phyloP scores from a whole-genome alignment of 1,140 invertebrate genomes.

The Samia ricini region DNA sequence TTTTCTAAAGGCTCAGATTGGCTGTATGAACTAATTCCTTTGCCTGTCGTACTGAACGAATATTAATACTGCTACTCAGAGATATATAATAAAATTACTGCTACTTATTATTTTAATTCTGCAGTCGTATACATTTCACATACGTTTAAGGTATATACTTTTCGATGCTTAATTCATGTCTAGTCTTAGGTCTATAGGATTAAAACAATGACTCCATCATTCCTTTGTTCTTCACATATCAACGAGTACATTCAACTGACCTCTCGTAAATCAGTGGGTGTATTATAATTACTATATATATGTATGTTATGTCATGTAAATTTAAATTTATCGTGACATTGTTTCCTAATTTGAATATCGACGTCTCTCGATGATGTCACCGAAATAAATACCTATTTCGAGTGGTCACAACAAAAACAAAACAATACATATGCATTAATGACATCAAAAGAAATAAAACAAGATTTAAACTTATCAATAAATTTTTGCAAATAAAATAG shows the following conservation, averaged over 20 bases:
- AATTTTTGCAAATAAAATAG: background rate
- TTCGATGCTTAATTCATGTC: too few relatives aligned
- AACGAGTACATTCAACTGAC: background rate
- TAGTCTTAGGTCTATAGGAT: background rate
- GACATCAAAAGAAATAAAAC: background rate
- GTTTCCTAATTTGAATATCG: conserved; percentile 49
- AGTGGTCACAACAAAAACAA: conserved; percentile 14
- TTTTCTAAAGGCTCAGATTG: too few relatives aligned
- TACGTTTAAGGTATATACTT: too few relatives aligned
- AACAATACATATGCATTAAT: conserved; percentile 4
- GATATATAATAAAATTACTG: too few relatives aligned
- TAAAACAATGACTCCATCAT: background rate
- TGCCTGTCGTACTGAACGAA: too few relatives aligned
- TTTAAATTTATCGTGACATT: conserved; percentile 30
- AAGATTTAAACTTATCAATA: background rate
- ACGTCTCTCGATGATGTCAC: conserved; percentile 31
- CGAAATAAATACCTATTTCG: conserved; percentile 20
- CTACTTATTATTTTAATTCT: too few relatives aligned
- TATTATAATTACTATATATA: background rate
- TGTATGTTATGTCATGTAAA: conserved; percentile 10
- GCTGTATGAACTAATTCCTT: too few relatives aligned
- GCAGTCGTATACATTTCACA: too few relatives aligned
- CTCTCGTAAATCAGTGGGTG: conserved; percentile 8
- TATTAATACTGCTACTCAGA: too few relatives aligned
- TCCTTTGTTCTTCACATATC: background rate